A percentile compares a stretch with the other conserved stretches of the same genome.
Conservation (phyloP, 2,113 vertebrate species). For the Enhydra lutris region DNA sequence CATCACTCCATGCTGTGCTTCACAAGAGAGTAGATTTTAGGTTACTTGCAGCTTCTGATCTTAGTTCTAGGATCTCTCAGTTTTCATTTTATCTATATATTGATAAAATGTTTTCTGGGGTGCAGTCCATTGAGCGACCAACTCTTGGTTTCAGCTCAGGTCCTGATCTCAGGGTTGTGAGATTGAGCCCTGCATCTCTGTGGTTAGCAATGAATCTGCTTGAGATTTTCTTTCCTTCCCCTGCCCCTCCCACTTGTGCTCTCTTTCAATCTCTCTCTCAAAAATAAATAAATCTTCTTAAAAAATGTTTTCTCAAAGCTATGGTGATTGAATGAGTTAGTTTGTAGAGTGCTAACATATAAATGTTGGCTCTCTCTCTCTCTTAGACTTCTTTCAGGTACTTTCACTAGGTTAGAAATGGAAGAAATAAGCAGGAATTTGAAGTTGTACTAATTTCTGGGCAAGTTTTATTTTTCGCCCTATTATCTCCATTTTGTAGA, state of each 20-base stretch:
- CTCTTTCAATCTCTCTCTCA: not conserved
- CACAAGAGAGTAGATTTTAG: not conserved
- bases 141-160: not conserved
- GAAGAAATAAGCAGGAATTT: not conserved
- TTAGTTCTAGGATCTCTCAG: not conserved
- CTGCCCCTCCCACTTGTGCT: not conserved
- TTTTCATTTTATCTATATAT: not conserved
- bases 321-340: not conserved
- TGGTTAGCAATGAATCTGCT: not conserved
- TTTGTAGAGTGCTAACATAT: not conserved
- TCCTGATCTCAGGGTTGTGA: not conserved
- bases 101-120: not conserved
- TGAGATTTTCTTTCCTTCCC: not conserved
- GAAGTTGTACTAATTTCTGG: not conserved
- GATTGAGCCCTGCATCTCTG: not conserved
- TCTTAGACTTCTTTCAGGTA: not conserved
- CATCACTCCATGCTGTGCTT: not conserved
- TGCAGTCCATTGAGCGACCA: not conserved
- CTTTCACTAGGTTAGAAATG: not conserved
- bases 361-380: not conserved
- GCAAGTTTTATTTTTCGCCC: not conserved
- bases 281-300: not conserved
- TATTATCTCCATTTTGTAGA: not conserved
- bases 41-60: not conserved
- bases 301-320: not conserved